Conservation (phyloP, 1,140 invertebrate genomes). For the Thalassaphorura encarpata region DNA sequence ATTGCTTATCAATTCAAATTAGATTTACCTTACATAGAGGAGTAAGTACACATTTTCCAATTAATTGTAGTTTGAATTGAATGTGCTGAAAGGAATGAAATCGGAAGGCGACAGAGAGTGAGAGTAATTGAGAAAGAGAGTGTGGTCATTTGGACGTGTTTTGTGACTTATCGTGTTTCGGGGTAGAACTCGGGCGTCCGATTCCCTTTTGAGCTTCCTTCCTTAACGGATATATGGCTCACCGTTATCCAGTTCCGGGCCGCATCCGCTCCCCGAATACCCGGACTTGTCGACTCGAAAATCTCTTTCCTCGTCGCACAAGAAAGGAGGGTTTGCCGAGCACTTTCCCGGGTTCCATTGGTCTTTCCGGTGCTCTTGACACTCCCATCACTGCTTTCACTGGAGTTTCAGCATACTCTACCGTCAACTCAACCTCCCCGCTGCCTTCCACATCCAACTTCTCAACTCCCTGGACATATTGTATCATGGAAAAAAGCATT, state of each 20-base stretch:
- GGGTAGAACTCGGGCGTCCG: slow-evolving; percentile 28
- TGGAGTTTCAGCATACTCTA: too few relatives aligned
- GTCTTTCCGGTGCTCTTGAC: slow-evolving; percentile 34
- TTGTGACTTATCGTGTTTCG: slow-evolving; percentile 31
- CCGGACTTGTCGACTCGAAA: slow-evolving; percentile 21
- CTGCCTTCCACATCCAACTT: not conserved
- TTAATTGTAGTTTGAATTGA: too few relatives aligned
- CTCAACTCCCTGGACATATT: too few relatives aligned
- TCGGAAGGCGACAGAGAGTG: not conserved
- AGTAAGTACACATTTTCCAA: too few relatives aligned
- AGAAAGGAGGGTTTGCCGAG: slow-evolving; percentile 31
- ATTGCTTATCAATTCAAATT: too few relatives aligned
- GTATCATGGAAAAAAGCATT: too few relatives aligned
- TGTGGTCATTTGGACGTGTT: slow-evolving; percentile 30
- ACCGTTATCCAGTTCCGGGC: slow-evolving; percentile 33
- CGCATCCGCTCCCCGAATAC: slow-evolving; percentile 31
- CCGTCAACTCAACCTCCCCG: slow-evolving; percentile 12
- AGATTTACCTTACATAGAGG: too few relatives aligned
- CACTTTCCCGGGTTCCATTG: slow-evolving; percentile 32
- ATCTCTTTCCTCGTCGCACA: slow-evolving; percentile 14
- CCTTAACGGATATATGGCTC: slow-evolving; percentile 33
- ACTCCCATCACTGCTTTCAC: slow-evolving; percentile 26
- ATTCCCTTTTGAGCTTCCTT: slow-evolving; percentile 33
- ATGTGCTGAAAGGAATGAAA: too few relatives aligned
- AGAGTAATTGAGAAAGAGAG: slow-evolving; percentile 18